Evolutionary conservation across 2,797 vertebrate species (phyloP).

Genomic region (Lacerta agilis): DNA sequence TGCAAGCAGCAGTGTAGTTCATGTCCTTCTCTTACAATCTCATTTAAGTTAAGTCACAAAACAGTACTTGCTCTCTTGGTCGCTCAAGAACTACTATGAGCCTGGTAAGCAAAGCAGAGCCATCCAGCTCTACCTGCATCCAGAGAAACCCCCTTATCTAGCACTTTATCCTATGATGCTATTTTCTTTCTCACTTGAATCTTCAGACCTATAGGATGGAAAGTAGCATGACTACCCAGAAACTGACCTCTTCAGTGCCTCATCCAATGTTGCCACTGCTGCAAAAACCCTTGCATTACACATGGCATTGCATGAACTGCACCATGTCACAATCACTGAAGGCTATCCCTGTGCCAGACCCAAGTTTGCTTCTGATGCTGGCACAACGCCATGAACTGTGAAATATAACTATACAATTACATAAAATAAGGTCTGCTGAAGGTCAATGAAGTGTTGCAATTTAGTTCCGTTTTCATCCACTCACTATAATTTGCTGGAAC

Average conservation of each 20-base stretch:
- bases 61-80: neutral
- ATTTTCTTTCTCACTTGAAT: neutral
- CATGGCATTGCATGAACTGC: neutral
- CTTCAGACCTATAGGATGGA: neutral
- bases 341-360: neutral
- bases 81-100: neutral
- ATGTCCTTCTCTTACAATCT: neutral
- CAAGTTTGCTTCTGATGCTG: neutral
- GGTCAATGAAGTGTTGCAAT: constrained; percentile 21
- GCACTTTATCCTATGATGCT: neutral
- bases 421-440: constrained; percentile 23
- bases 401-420: constrained; percentile 22
- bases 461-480: constrained; percentile 7
- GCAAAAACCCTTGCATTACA: neutral
- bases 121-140: neutral
- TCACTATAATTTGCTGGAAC: constrained; percentile 7
- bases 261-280: too few species aligned
- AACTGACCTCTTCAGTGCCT: neutral
- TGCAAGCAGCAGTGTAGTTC: neutral
- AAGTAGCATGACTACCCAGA: neutral
- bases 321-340: neutral
- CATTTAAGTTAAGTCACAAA: neutral
- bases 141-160: neutral
- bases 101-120: neutral
- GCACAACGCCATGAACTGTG: neutral